Base-by-base conservation (phyloP, 53 echinoderm and acorn worm genomes). In the Echinarachnius parma region DNA sequence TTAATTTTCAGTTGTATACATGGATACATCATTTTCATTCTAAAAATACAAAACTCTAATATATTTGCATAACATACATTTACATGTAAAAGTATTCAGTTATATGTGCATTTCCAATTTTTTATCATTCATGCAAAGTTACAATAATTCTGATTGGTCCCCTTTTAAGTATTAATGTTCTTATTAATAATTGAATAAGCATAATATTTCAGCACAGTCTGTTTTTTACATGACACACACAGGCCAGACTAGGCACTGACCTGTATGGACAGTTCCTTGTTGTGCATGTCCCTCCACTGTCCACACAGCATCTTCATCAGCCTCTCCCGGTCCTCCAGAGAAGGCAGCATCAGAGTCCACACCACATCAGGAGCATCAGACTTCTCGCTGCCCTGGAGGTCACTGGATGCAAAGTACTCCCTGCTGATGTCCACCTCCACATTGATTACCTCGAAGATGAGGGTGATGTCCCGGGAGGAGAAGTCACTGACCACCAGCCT, bases 391-490 rank as follows among this genome's bases (percentile, higher is more conserved):
- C 80, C 78, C 60, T 68, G 68, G 7, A 53, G 44, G 13, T 66
- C 63, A 35, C 54, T 82, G 19, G 77, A 64, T 28, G 79, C 77
- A 61, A 87, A 98, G 70, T 98, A 74, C 71, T 98, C 91, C 34
- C 79, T 60, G 31, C 69, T 82, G 54, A 98, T 88, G 60, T 98
- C 98, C 64, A 98, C 98, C 32, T 88, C 83, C 74, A 98, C 88
- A 13, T 84, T 91, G 56, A 91, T 82, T 63, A 91, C 91, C 69
- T 98, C 91, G 59, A 98, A 98, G 57, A 86, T 83, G 3, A 98
- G 80, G 29, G 91, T 91, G 28, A 98, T 80, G 53, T 91, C 91
- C 16, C 78, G 75, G 7, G 91, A 87, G 23, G 86, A 82, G 65
- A 87, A 85, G 75, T 98, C 98, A 35, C 85, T 91, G 54, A 98